phyloP scores from a whole-genome alignment of 2,113 vertebrate genomes.

The Tragelaphus imberbis region DNA sequence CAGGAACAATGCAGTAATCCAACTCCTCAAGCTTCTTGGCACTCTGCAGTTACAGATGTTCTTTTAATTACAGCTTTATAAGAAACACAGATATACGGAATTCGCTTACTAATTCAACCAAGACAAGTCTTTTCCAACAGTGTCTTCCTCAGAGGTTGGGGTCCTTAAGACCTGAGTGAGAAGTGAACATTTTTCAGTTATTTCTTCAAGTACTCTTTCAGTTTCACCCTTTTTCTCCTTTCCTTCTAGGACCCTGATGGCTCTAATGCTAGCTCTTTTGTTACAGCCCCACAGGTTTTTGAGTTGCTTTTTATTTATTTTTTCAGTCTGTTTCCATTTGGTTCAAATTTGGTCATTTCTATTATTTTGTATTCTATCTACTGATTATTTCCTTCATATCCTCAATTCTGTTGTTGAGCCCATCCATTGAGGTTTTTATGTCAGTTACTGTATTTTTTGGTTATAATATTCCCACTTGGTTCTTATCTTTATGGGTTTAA shows the following conservation, averaged over 20 bases:
- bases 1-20: not conserved
- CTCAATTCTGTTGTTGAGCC: not conserved
- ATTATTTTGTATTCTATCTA: not conserved
- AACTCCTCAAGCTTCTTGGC: not conserved
- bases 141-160: not conserved
- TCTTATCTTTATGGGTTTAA: not conserved
- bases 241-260: not conserved
- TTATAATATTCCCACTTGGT: not conserved
- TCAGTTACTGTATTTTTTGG: not conserved
- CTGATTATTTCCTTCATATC: not conserved
- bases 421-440: not conserved
- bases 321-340: not conserved
- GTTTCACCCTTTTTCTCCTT: not conserved
- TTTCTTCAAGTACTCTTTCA: not conserved
- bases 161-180: not conserved
- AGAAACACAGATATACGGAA: not conserved
- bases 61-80: not conserved
- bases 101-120: not conserved
- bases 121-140: not conserved
- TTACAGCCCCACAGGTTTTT: not conserved
- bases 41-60: not conserved
- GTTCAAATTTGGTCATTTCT: not conserved
- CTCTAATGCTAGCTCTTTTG: not conserved
- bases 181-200: not conserved
- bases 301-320: not conserved